A percentile compares a stretch with the other conserved stretches of the same genome.
These are phyloP conservation scores for Seriola aureovittata DNA, from an alignment of 2,113 vertebrate genomes.

Conservation along the genomic window DNA sequence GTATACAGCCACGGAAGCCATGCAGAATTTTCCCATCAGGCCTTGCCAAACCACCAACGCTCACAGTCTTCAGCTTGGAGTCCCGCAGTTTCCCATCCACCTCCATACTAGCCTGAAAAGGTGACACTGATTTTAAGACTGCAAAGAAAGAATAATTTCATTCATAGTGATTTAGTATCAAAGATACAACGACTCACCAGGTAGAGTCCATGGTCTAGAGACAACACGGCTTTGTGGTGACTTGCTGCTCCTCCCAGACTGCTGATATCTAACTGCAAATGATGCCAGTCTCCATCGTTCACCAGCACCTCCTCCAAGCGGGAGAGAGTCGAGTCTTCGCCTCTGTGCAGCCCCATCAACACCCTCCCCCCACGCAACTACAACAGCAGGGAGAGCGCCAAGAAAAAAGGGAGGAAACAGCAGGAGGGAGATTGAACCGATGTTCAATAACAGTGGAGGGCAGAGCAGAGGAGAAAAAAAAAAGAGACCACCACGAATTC, in stretches of 20 bases:
- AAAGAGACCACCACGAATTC: slow-evolving; percentile 15
- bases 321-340: slow-evolving; percentile 84
- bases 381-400: background rate
- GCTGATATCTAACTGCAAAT: slow-evolving; percentile 87
- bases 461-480: background rate
- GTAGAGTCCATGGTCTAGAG: slow-evolving; percentile 91
- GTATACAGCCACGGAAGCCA: slow-evolving; percentile 92
- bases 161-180: background rate
- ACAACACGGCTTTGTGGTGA: slow-evolving; percentile 84
- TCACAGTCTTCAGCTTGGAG: slow-evolving; percentile 86
- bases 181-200: slow-evolving; percentile 74
- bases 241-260: slow-evolving; percentile 65
- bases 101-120: slow-evolving; percentile 83
- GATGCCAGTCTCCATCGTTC: slow-evolving; percentile 93
- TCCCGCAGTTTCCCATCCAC: slow-evolving; percentile 87
- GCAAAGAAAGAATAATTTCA: background rate
- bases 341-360: slow-evolving; percentile 86
- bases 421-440: slow-evolving; percentile 35
- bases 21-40: slow-evolving; percentile 83
- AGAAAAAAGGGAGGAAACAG: slow-evolving; percentile 17
- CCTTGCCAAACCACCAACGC: slow-evolving; percentile 84
- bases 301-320: slow-evolving; percentile 87
- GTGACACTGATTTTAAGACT: background rate
- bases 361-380: slow-evolving; percentile 89
- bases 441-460: slow-evolving; percentile 19